Conservation (phyloP, 2,113 vertebrate genomes). For the Cyphomyrus discorhynchus region DNA sequence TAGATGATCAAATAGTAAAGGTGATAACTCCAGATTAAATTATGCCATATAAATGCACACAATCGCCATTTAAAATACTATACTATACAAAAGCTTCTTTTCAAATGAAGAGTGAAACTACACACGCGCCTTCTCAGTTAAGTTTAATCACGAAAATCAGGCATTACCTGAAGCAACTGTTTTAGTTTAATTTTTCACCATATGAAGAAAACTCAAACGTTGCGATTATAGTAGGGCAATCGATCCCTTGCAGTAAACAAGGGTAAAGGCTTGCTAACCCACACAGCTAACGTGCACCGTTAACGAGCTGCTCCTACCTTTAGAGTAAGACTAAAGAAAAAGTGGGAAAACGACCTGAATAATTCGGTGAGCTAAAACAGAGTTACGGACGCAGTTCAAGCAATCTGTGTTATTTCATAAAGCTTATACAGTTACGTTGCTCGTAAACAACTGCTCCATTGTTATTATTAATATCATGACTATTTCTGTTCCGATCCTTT, state of each 20-base stretch:
- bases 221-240: not conserved
- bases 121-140: not conserved
- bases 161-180: not conserved
- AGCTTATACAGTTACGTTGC: constrained; percentile 16
- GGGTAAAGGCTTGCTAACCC: not conserved
- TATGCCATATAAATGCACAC: not conserved
- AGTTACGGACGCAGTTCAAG: not conserved
- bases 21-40: not conserved
- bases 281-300: not conserved
- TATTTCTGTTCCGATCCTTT: constrained; percentile 39
- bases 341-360: not conserved
- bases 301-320: not conserved
- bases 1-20: not conserved
- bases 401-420: not conserved
- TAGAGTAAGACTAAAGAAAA: not conserved
- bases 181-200: not conserved
- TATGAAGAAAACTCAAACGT: not conserved
- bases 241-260: not conserved
- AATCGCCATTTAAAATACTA: not conserved
- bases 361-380: not conserved
- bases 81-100: not conserved
- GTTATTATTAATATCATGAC: constrained; percentile 33
- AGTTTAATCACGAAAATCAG: not conserved
- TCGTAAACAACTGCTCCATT: constrained; percentile 29
- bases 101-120: not conserved